Evolutionary conservation across 2,888 invertebrate species (phyloP).

Genomic region (Conomelus anceps): DNA sequence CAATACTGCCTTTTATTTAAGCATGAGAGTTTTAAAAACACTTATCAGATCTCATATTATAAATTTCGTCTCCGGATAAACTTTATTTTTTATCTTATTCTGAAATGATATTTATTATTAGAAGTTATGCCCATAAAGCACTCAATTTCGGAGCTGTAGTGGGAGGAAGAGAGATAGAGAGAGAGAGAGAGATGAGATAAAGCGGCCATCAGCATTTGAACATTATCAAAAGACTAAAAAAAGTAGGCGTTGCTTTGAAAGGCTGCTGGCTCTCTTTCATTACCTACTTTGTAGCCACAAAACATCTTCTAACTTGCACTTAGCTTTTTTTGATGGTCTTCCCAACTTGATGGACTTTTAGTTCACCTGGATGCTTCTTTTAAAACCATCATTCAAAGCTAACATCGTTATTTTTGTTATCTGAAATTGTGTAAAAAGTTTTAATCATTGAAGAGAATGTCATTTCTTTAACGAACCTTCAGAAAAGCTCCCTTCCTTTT

Average conservation of each 20-base stretch:
- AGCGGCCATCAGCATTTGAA: not conserved
- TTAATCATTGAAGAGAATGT: not conserved
- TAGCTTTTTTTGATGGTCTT: not conserved
- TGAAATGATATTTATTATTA: not conserved
- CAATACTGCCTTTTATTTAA: too few species aligned
- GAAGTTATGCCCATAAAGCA: not conserved
- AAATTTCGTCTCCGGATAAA: not conserved
- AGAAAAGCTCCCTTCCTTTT: not conserved
- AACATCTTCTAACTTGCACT: not conserved
- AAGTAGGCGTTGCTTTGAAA: not conserved
- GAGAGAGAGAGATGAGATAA: not conserved
- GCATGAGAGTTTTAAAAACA: not conserved
- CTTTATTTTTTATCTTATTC: not conserved
- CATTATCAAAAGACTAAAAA: not conserved
- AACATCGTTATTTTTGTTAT: not conserved
- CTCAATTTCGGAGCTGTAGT: not conserved
- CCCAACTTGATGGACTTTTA: not conserved
- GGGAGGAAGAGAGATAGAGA: not conserved
- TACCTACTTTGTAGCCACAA: not conserved
- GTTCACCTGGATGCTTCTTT: not conserved
- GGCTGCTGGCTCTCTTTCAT: not conserved
- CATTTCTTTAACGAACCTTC: not conserved
- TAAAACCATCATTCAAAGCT: not conserved
- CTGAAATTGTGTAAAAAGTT: not conserved
- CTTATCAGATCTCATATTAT: not conserved